These are phyloP conservation scores for Hipparchia semele DNA, from an alignment of 2,888 invertebrate species.

Conservation along the genomic window DNA sequence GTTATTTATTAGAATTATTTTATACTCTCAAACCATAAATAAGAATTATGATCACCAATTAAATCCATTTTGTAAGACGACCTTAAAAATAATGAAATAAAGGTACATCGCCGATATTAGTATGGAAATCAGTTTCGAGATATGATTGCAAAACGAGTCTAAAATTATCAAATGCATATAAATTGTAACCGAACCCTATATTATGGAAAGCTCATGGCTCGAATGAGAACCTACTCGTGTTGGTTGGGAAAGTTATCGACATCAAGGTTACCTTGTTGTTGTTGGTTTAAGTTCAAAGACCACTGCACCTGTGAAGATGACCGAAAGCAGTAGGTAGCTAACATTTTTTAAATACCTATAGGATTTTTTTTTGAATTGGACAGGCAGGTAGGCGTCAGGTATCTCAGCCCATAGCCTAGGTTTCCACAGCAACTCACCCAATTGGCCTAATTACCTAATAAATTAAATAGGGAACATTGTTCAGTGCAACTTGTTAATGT, in stretches of 20 bases:
- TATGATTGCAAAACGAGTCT: constrained; percentile 28
- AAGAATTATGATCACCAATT: background rate
- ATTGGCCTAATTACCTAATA: no score
- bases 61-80: constrained; percentile 26
- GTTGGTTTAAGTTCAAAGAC: constrained; percentile 5
- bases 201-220: constrained; percentile 39
- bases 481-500: no score
- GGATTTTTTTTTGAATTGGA: no score
- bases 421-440: no score
- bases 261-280: constrained; percentile 23
- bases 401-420: no score
- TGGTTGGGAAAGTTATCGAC: constrained; percentile 31
- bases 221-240: constrained; percentile 22
- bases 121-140: constrained; percentile 26
- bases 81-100: constrained; percentile 20
- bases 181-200: constrained; percentile 37
- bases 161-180: constrained; percentile 29
- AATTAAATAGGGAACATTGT: no score
- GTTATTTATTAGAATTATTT: background rate
- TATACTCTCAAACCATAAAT: constrained; percentile 1
- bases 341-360: no score
- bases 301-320: background rate
- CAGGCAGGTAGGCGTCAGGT: no score
- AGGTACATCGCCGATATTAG: constrained; percentile 21
- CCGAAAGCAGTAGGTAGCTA: background rate